Base-by-base conservation (phyloP, 2,888 invertebrate species). In the Tricholauxania praeusta region DNA sequence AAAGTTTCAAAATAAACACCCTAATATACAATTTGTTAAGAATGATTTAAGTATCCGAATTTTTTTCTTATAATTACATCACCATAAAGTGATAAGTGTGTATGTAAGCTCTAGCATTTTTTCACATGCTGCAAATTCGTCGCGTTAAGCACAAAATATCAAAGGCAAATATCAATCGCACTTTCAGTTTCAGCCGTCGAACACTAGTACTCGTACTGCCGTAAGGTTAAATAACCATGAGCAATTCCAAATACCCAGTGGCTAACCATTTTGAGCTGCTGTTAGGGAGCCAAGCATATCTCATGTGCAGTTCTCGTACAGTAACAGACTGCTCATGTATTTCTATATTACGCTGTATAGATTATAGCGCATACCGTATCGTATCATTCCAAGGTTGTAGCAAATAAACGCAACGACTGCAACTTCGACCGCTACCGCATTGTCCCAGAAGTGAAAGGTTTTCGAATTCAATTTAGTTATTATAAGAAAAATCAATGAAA, bases 331-430 rank as follows among this genome's bases (percentile, higher is more conserved):
- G 4, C 59, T 69, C 68, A 28, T 59, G 55, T 55, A 39, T n/a
- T 48, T n/a, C 17, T 49, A 48, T 14, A 14, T 12, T 49, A 69
- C 14, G 14, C 47, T 19, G 49, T 12, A 39, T 63, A 17, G 14
- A 57, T 51, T 19, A 22, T 47, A 47, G 63, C 47, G 19, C 47
- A 28, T 19, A 19, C 62, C 53, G 53, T 59, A 52, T 65, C 57
- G 51, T 69, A 66, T 32, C 64, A 28, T 32, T 77, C 81, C 83
- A 81, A 83, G 83, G 83, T 83, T 83, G 74, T 67, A 14, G 12
- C 39, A 10, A 51, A 28, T 51, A 28, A 64, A 51, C 55, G 74
- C 76, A 75, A 67, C 74, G 72, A 60, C 72, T 55, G 47, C 66
- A 72, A 47, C 12, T 63, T 59, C 48, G 66, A 49, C 32, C 55